Evolutionary conservation across 2,797 vertebrate species (phyloP).

Genomic region (Huso huso): DNA sequence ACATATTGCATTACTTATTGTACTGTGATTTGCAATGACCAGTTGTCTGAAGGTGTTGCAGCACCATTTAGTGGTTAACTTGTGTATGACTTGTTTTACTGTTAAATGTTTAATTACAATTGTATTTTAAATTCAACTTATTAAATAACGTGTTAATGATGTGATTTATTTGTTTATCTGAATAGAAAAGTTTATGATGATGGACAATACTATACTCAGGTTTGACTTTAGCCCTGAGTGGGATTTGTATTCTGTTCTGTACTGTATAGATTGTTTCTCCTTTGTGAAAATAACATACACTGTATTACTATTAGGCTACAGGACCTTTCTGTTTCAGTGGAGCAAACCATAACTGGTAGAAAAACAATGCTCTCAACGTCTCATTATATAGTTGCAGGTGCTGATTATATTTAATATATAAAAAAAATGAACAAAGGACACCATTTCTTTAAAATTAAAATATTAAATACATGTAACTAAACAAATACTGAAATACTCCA

Average conservation of each 20-base stretch:
- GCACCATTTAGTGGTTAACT: no score
- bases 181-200: slow-evolving; percentile 20
- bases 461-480: no score
- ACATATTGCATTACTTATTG: no score
- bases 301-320: slow-evolving; percentile 3
- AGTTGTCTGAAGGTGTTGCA: no score
- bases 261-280: background rate
- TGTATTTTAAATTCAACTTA: no score
- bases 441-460: no score
- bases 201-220: slow-evolving; percentile 34
- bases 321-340: background rate
- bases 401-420: background rate
- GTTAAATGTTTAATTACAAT: no score
- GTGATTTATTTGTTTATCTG: slow-evolving; percentile 6
- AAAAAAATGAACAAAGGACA: no score
- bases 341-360: background rate
- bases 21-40: no score
- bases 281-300: slow-evolving; percentile 18
- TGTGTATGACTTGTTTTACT: no score
- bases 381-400: slow-evolving; percentile 33
- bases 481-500: no score
- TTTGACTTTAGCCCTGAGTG: slow-evolving; percentile 53
- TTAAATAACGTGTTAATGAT: slow-evolving; percentile 1
- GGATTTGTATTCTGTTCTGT: slow-evolving; percentile 26
- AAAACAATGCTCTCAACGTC: slow-evolving; percentile 3